phyloP scores from a whole-genome alignment of 2,888 invertebrate species.

The Asteroscopus sphinx region DNA sequence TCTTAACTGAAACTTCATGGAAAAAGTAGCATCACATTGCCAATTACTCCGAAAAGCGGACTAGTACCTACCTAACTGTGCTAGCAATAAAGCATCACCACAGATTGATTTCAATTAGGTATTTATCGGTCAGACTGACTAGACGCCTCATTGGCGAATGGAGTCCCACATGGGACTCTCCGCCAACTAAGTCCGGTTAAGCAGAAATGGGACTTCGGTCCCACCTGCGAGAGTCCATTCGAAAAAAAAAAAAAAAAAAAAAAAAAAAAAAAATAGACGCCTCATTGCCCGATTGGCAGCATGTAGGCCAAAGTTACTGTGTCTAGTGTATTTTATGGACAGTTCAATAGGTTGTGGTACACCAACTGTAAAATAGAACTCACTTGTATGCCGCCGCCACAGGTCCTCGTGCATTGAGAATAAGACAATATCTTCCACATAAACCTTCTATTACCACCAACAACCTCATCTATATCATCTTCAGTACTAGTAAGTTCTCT shows the following conservation, averaged over 20 bases:
- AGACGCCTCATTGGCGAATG: slow-evolving; percentile 54
- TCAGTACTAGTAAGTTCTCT: slow-evolving; percentile 64
- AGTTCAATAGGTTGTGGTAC: slow-evolving; percentile 5
- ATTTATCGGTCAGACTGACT: slow-evolving; percentile 51
- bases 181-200: too few species aligned
- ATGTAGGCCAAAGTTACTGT: slow-evolving; percentile 54
- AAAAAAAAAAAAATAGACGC: too few species aligned
- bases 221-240: too few species aligned
- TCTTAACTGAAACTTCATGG: background rate
- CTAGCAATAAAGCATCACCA: slow-evolving; percentile 36
- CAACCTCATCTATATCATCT: slow-evolving; percentile 76
- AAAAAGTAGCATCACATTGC: slow-evolving; percentile 19
- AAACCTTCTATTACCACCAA: slow-evolving; percentile 87
- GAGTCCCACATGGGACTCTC: too few species aligned
- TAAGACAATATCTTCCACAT: slow-evolving; percentile 95
- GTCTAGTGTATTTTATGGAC: slow-evolving; percentile 30
- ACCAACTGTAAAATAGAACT: slow-evolving; percentile 9
- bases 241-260: too few species aligned
- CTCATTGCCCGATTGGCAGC: slow-evolving; percentile 49
- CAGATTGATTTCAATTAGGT: slow-evolving; percentile 58
- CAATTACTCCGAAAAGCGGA: slow-evolving; percentile 30
- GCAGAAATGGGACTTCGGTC: too few species aligned
- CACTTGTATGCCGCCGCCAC: slow-evolving; percentile 94
- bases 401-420: slow-evolving; percentile 94
- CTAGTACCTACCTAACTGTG: slow-evolving; percentile 12